Evolutionary conservation across 2,797 vertebrate species (phyloP).

Genomic region (Anguilla megastoma): DNA sequence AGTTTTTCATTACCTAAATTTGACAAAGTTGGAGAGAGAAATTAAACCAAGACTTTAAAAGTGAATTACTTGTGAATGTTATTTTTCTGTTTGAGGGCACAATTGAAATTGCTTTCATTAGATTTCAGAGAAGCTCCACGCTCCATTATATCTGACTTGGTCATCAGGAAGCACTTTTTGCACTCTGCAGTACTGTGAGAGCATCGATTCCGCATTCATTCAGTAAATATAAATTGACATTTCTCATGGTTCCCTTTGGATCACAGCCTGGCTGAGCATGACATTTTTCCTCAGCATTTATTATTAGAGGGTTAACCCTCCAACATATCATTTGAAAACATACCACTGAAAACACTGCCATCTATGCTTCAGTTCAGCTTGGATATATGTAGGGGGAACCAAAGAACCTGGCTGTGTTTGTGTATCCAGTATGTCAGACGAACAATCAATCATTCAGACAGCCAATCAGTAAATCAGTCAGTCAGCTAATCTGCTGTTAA

Average conservation of each 20-base stretch:
- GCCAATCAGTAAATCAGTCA: background rate
- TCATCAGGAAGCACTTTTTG: background rate
- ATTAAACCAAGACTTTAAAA: background rate
- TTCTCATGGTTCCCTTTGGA: constrained; percentile 8
- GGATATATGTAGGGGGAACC: background rate
- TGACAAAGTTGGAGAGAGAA: background rate
- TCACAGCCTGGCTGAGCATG: background rate
- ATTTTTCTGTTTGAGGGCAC: background rate
- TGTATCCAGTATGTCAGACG: background rate
- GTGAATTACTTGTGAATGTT: background rate
- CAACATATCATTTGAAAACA: background rate
- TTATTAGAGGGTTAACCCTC: background rate
- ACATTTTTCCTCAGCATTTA: background rate
- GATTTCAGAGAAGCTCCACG: background rate
- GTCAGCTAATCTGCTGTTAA: background rate
- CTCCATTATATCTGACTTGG: background rate
- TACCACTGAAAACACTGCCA: background rate
- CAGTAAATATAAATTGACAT: constrained; percentile 4
- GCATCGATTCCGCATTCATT: constrained; percentile 5
- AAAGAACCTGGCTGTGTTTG: background rate
- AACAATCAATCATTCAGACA: background rate
- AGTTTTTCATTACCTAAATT: background rate
- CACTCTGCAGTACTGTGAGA: background rate
- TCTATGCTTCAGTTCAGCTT: background rate
- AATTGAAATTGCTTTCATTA: constrained; percentile 2